Conservation (phyloP, 37 sponge, comb jelly and placozoan species). For the Cliona cf. orientalis region DNA sequence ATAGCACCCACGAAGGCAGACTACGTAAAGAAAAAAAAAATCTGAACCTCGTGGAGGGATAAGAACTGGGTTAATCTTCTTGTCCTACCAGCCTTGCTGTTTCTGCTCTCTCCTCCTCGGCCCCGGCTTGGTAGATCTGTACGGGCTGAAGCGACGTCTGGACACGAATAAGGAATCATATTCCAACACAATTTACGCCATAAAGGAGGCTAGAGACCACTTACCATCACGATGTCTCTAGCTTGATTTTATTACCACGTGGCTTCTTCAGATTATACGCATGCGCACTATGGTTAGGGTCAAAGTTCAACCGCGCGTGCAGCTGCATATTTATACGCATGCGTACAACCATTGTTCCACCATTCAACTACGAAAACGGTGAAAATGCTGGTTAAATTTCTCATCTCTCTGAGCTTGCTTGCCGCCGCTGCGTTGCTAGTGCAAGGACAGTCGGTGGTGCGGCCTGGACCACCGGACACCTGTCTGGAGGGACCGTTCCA, state of each 20-base stretch:
- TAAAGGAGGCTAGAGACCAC: too few species aligned
- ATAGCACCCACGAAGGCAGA: conserved; percentile 97
- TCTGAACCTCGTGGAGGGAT: not conserved
- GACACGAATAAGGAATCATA: too few species aligned
- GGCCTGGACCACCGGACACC: conserved; percentile 11
- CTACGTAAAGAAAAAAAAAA: conserved; percentile 24
- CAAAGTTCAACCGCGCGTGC: too few species aligned
- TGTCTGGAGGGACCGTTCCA: conserved; percentile 58
- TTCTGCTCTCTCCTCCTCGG: conserved; percentile 97
- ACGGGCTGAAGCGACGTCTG: conserved; percentile 58
- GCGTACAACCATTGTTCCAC: too few species aligned
- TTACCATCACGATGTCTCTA: too few species aligned
- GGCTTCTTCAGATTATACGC: too few species aligned
- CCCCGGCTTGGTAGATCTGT: conserved; percentile 79
- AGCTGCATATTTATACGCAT: too few species aligned
- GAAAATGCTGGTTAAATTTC: too few species aligned
- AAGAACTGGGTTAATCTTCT: not conserved
- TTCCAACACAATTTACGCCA: too few species aligned
- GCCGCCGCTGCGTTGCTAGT: not conserved
- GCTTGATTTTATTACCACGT: too few species aligned
- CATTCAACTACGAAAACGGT: too few species aligned
- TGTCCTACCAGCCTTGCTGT: conserved; percentile 87
- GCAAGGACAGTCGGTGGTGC: not conserved
- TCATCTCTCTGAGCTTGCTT: not conserved
- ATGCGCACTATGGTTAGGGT: too few species aligned